Evolutionary conservation across 2,797 vertebrate genomes (phyloP).

Genomic region (Carapus acus): DNA sequence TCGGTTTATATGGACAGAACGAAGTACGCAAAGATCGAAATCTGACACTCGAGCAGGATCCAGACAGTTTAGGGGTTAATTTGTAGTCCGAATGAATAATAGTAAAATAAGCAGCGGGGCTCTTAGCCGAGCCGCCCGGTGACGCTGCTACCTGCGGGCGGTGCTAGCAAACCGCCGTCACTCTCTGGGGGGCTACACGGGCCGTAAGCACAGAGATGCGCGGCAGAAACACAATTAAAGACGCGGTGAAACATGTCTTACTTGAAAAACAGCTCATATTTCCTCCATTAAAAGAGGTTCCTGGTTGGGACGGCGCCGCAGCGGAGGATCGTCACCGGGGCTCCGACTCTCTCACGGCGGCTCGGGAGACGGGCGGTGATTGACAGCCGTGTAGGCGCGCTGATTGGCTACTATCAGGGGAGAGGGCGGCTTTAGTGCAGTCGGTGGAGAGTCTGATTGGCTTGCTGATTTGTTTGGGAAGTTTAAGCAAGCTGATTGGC

Average conservation of each 20-base stretch:
- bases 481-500: constrained; percentile 29
- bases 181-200: too few relatives aligned
- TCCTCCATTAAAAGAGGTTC: constrained; percentile 5
- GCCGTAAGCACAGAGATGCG: neutral
- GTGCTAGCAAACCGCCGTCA: too few relatives aligned
- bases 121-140: too few relatives aligned
- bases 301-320: neutral
- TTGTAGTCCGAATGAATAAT: too few relatives aligned
- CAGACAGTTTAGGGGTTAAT: too few relatives aligned
- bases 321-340: constrained; percentile 41
- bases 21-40: too few relatives aligned
- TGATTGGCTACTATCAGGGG: constrained; percentile 28
- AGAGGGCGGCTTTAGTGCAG: neutral
- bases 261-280: constrained; percentile 3
- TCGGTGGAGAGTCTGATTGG: constrained; percentile 55
- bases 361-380: constrained; percentile 16
- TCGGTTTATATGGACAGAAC: too few relatives aligned
- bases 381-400: constrained; percentile 19
- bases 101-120: too few relatives aligned
- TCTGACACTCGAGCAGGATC: too few relatives aligned
- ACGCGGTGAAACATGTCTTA: constrained; percentile 35
- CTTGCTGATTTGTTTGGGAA: constrained; percentile 33
- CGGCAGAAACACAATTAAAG: neutral
- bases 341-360: constrained; percentile 22
- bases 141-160: too few relatives aligned